These are phyloP conservation scores for Triplophysa tibetana DNA, from an alignment of 2,113 vertebrate genomes.

Conservation along the genomic window DNA sequence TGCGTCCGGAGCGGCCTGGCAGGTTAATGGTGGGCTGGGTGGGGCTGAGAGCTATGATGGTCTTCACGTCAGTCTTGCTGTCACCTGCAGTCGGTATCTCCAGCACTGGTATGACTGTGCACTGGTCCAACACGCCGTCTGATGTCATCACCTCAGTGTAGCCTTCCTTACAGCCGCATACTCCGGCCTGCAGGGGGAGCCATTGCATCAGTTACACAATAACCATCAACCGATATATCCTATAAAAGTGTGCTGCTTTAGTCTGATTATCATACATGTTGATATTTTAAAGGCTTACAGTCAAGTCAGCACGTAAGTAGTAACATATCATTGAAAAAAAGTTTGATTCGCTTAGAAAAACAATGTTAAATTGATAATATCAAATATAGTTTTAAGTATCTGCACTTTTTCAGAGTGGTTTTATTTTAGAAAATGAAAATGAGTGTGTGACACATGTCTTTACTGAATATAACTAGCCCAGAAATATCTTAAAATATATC, in stretches of 20 bases:
- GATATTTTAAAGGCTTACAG: too few relatives aligned
- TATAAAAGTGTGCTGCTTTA: too few relatives aligned
- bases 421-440: too few relatives aligned
- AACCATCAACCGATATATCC: not conserved
- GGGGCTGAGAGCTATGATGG: constrained; percentile 89
- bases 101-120: constrained; percentile 91
- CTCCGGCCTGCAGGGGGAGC: constrained; percentile 75
- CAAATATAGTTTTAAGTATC: too few relatives aligned
- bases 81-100: constrained; percentile 88
- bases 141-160: constrained; percentile 97
- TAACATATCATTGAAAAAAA: too few relatives aligned
- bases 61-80: constrained; percentile 91
- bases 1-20: constrained; percentile 82
- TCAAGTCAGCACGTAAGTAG: not conserved
- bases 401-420: too few relatives aligned
- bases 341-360: too few relatives aligned
- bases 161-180: constrained; percentile 91
- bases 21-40: constrained; percentile 81
- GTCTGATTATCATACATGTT: too few relatives aligned
- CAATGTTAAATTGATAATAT: too few relatives aligned
- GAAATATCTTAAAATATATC: too few relatives aligned
- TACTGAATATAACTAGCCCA: too few relatives aligned
- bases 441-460: too few relatives aligned
- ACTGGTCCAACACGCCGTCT: constrained; percentile 88
- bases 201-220: constrained; percentile 27